Evolutionary conservation across 2,113 vertebrate species (phyloP), one percentile per base, ranked within the genome.

Genomic region (Xenotilapia leptura): DNA sequence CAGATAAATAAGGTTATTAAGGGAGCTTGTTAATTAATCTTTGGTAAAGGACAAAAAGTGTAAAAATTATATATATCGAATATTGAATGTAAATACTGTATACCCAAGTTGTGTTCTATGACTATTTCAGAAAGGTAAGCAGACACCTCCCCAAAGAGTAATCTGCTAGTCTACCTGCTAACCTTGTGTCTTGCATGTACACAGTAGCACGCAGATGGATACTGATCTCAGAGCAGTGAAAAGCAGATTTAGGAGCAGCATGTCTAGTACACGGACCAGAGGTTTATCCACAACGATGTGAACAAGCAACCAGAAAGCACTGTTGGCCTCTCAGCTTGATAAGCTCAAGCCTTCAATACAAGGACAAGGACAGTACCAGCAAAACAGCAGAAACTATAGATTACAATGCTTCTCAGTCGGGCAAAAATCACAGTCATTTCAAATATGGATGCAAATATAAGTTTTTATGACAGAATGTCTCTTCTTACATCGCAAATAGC

Each of bases 141-240:
- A 65, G 33, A 65, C 19, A 31, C 19, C 19, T 58, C 3, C 60
- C 33, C 6, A 26, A 26, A 56, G 54, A 14, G 6, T 26, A 13
- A 65, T 38, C 19, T 65, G 10, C 10, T 65, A 38, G 33, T 38
- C 33, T 21, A 68, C 33, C 33, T n/a, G 10, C 19, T 38, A 68
- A 65, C 31, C 9, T 10, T n/a, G 9, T 19, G 6, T 36, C 60
- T 19, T 12, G 6, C 33, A n/a, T 65, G 33, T 65, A 2, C 33
- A 65, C 33, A 65, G 31, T 38, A 65, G 6, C 6, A 0, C 0
- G 0, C 60, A 36, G 31, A 38, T 38, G 10, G 60, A n/a, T 36
- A 65, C 6, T 36, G 60, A 13, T 13, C 17, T 65, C 33, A 5
- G 60, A n/a, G 33, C 17, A 38, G 60, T 65, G 10, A 36, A 65